Conservation (phyloP, 2,797 vertebrate genomes). For the Anas flavirostris region DNA sequence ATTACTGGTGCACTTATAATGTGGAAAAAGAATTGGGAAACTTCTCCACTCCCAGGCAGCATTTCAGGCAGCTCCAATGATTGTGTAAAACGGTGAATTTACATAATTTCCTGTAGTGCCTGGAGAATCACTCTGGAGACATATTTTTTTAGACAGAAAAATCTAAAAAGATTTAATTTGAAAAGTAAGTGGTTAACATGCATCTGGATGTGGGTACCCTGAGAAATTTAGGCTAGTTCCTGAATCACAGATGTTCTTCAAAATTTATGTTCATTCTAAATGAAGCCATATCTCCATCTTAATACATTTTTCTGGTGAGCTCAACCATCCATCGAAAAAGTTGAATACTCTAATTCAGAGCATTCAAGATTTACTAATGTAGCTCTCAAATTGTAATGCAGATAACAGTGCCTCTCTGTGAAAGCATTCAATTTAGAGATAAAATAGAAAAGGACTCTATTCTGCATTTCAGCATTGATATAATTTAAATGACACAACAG, state of each 20-base stretch:
- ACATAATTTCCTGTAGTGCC: not conserved
- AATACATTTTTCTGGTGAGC: constrained; percentile 46
- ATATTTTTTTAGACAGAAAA: not conserved
- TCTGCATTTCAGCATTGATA: constrained; percentile 58
- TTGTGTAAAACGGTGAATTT: not conserved
- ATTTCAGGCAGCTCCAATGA: not conserved
- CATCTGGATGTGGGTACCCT: not conserved
- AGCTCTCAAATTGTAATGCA: constrained; percentile 66
- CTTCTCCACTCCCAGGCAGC: not conserved
- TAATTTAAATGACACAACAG: constrained; percentile 55
- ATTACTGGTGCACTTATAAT: not conserved
- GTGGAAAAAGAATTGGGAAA: not conserved
- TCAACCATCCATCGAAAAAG: constrained; percentile 49
- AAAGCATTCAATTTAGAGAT: constrained; percentile 69
- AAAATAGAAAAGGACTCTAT: constrained; percentile 54
- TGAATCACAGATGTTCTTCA: constrained; percentile 14
- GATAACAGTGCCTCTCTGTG: constrained; percentile 57
- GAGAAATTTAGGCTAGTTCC: constrained; percentile 11
- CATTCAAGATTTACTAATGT: constrained; percentile 67
- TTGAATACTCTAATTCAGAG: constrained; percentile 62
- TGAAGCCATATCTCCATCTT: constrained; percentile 30
- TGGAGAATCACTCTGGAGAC: not conserved
- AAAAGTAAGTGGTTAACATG: not conserved
- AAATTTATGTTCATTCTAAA: constrained; percentile 25
- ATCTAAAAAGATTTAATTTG: not conserved